Evolutionary conservation across 37 sponge, comb jelly and placozoan genomes (phyloP).

Genomic region (Tethya wilhelma): DNA sequence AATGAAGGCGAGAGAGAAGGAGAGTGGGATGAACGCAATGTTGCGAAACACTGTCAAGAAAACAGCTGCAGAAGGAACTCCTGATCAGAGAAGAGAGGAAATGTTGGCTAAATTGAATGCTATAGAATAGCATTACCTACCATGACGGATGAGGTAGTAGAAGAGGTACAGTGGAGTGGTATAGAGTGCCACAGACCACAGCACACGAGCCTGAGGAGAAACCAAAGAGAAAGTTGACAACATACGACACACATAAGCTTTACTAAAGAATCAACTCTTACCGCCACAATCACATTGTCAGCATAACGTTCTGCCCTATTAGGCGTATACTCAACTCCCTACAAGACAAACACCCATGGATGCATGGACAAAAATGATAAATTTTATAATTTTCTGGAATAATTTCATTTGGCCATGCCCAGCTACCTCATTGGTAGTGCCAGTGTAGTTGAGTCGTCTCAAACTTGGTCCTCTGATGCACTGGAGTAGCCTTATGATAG

Average conservation of each 20-base stretch:
- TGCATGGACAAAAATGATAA: too few relatives aligned
- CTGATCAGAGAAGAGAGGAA: too few relatives aligned
- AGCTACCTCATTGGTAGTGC: conserved; percentile 23
- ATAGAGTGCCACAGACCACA: conserved; percentile 59
- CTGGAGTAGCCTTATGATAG: conserved; percentile 21
- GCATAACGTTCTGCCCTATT: conserved; percentile 71
- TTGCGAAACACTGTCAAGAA: conserved; percentile 22
- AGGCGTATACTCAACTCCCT: conserved; percentile 60
- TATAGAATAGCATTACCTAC: conserved; percentile 41
- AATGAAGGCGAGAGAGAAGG: conserved; percentile 63
- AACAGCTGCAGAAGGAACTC: conserved; percentile 60
- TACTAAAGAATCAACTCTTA: conserved; percentile 12
- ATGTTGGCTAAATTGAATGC: too few relatives aligned
- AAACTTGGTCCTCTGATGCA: conserved; percentile 62
- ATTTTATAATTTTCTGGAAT: too few relatives aligned
- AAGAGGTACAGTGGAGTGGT: conserved; percentile 62
- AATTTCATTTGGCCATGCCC: too few relatives aligned
- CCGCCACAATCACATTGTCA: conserved; percentile 66
- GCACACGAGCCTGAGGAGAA: conserved; percentile 51
- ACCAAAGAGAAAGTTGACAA: neutral
- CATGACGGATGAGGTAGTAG: conserved; percentile 65
- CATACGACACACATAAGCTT: neutral
- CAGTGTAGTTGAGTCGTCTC: conserved; percentile 17
- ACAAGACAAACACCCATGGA: too few relatives aligned
- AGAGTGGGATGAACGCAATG: conserved; percentile 55